A percentile compares a stretch with the other conserved stretches of the same genome.
phyloP scores from a whole-genome alignment of 2,888 invertebrate species.

The Papilio protenor region DNA sequence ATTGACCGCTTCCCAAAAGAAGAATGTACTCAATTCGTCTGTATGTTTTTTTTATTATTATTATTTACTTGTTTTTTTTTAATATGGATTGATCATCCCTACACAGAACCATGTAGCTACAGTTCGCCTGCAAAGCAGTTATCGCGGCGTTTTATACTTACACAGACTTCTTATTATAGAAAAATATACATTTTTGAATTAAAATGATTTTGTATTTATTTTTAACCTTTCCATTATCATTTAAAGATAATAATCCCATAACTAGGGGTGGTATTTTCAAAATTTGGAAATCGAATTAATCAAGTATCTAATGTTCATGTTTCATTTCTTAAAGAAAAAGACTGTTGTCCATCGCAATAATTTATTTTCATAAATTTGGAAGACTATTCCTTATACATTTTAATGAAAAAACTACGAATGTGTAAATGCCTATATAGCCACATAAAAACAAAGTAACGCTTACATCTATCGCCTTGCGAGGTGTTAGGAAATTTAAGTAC shows the following conservation, averaged over 20 bases:
- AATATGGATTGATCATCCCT: not conserved
- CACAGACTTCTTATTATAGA: conserved; percentile 35
- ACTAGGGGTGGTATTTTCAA: too few species aligned
- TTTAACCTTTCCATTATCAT: conserved; percentile 18
- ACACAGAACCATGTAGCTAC: conserved; percentile 3
- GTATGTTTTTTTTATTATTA: too few species aligned
- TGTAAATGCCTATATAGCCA: not conserved
- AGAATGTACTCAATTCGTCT: too few species aligned
- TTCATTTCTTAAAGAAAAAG: too few species aligned
- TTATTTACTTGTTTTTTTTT: not conserved
- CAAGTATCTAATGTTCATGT: too few species aligned
- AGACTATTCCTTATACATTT: conserved; percentile 43
- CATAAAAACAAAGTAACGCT: conserved; percentile 12
- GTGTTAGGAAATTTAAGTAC: conserved; percentile 44
- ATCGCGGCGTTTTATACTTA: conserved; percentile 42
- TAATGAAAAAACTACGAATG: not conserved
- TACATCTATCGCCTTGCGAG: conserved; percentile 38
- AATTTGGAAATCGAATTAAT: too few species aligned
- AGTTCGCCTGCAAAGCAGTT: conserved; percentile 34
- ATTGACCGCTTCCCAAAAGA: too few species aligned
- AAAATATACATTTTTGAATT: conserved; percentile 45
- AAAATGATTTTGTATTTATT: conserved; percentile 38
- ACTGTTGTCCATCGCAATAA: not conserved
- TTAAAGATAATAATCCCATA: too few species aligned
- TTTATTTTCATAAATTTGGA: conserved; percentile 44